Percentiles rank a stretch among this genome's conserved stretches.
phyloP scores from a whole-genome alignment of 2,888 invertebrate species.

The Microctonus hyperodae region DNA sequence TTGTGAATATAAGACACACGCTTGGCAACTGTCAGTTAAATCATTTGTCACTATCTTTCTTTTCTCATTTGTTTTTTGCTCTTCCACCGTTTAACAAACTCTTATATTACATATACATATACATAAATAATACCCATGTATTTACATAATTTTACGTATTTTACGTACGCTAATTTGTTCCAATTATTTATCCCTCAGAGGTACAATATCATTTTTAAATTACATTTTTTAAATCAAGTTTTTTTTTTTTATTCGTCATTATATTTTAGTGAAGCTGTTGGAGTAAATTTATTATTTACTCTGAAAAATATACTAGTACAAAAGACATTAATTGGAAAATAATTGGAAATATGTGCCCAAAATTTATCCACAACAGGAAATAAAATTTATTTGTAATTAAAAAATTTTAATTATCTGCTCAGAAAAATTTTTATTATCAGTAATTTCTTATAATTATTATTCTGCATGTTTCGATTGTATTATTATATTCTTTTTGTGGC shows the following conservation, averaged over 20 bases:
- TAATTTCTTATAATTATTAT: neutral
- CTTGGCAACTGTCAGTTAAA: neutral
- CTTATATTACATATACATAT: neutral
- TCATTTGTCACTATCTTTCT: neutral
- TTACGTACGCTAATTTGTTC: neutral
- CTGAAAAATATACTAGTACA: neutral
- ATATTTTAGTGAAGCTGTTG: too few species aligned
- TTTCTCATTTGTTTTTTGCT: neutral
- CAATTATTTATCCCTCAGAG: neutral
- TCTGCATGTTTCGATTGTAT: neutral
- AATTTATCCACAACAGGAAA: neutral
- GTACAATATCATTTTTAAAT: neutral
- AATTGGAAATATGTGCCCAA: neutral
- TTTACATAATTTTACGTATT: slow-evolving; percentile 2
- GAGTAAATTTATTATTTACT: too few species aligned
- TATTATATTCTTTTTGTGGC: neutral
- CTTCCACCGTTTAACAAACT: neutral
- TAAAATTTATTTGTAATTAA: too few species aligned
- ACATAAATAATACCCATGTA: neutral
- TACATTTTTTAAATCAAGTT: neutral
- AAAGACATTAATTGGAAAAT: too few species aligned
- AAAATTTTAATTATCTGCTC: too few species aligned
- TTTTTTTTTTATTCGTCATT: neutral
- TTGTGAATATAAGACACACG: neutral
- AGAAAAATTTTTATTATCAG: too few species aligned